Percentiles rank a stretch among this genome's conserved stretches.
Evolutionary conservation across 2,888 invertebrate species (phyloP).

Genomic region (Drosophila anomalata): DNA sequence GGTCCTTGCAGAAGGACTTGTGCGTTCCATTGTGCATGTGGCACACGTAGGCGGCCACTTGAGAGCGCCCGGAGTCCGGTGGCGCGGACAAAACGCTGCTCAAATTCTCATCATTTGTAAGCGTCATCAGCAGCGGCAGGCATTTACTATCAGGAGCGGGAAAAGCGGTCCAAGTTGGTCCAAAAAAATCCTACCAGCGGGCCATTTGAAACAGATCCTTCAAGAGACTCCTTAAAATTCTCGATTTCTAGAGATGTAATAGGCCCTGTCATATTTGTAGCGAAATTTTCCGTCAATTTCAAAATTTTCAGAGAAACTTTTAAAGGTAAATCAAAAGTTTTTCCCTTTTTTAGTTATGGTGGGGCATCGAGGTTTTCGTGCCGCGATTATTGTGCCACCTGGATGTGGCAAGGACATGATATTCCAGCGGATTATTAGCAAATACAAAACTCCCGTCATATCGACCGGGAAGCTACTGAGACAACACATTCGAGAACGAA

Average conservation of each 20-base stretch:
- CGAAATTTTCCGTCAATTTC: background rate
- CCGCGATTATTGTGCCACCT: slow-evolving; percentile 52
- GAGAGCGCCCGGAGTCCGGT: slow-evolving; percentile 45
- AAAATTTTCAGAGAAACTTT: background rate
- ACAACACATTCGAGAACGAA: slow-evolving; percentile 27
- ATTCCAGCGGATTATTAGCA: slow-evolving; percentile 23
- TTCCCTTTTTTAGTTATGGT: slow-evolving; percentile 1
- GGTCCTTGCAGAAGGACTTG: slow-evolving; percentile 6
- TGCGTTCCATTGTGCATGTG: slow-evolving; percentile 67
- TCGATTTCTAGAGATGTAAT: background rate
- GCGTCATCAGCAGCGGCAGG: slow-evolving; percentile 51
- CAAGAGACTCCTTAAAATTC: background rate
- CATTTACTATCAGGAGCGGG: slow-evolving; percentile 5
- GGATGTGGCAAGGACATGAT: slow-evolving; percentile 52
- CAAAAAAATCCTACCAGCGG: slow-evolving; percentile 7
- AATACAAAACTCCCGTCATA: slow-evolving; percentile 43
- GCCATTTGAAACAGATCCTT: slow-evolving; percentile 33
- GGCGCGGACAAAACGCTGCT: slow-evolving; percentile 53
- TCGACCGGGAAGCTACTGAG: slow-evolving; percentile 51
- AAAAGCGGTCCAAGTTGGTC: background rate
- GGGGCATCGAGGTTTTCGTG: slow-evolving; percentile 39
- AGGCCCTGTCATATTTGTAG: background rate
- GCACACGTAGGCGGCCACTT: slow-evolving; percentile 74
- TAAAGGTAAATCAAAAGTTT: background rate
- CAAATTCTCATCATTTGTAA: slow-evolving; percentile 71